Evolutionary conservation across 2,888 invertebrate species (phyloP).

Genomic region (Schrankia costaestrigalis): DNA sequence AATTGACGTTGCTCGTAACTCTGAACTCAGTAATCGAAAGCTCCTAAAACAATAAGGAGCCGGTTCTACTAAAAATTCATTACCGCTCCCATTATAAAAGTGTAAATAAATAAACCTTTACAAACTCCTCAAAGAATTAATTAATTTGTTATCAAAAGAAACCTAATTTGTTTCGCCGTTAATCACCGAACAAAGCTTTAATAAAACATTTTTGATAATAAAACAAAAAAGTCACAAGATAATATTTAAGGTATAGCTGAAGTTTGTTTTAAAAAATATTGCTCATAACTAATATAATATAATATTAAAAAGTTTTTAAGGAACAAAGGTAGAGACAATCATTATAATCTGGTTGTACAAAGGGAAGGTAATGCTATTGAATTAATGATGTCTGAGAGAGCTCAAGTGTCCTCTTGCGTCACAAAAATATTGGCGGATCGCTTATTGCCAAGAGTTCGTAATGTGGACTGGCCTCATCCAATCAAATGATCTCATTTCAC

Average conservation of each 20-base stretch:
- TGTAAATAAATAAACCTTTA: slow-evolving; percentile 18
- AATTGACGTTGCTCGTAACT: no score
- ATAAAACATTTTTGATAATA: slow-evolving; percentile 12
- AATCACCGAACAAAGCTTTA: slow-evolving; percentile 21
- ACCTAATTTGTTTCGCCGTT: slow-evolving; percentile 18
- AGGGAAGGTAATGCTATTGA: slow-evolving; percentile 35
- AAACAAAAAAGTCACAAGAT: slow-evolving; percentile 8
- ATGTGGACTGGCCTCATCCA: slow-evolving; percentile 20
- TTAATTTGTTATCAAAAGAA: slow-evolving; percentile 27
- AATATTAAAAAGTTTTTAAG: slow-evolving; percentile 1
- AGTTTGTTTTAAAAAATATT: no score
- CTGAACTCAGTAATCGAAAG: no score
- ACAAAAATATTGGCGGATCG: slow-evolving; percentile 17
- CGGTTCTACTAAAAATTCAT: no score
- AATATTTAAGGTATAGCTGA: slow-evolving; percentile 3
- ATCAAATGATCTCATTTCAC: slow-evolving; percentile 24
- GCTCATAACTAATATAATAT: slow-evolving; percentile 16
- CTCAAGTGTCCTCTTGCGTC: slow-evolving; percentile 19
- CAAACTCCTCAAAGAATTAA: slow-evolving; percentile 20
- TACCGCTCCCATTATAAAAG: slow-evolving; percentile 21
- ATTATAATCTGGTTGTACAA: slow-evolving; percentile 29
- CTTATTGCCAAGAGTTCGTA: slow-evolving; percentile 21
- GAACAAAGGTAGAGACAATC: slow-evolving; percentile 22
- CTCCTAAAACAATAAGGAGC: no score
- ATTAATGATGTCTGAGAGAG: slow-evolving; percentile 34